Percentiles rank a stretch among this genome's conserved stretches.
These are phyloP conservation scores for Sebastes ruberrimus DNA, from an alignment of 2,797 vertebrate genomes.

Conservation along the genomic window DNA sequence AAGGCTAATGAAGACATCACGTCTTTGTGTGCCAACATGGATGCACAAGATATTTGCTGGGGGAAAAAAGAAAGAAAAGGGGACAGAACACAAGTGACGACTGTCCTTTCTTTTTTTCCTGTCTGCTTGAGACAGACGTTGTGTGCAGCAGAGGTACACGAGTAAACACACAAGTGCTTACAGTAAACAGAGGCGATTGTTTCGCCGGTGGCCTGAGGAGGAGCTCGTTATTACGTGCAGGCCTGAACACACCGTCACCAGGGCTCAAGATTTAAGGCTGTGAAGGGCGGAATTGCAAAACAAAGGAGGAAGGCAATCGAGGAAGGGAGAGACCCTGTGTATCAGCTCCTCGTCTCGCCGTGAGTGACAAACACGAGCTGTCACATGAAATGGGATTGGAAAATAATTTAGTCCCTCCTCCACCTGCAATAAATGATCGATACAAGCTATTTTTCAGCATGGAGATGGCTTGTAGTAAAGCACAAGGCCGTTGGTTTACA, in stretches of 20 bases:
- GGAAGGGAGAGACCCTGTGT: neutral
- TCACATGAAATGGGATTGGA: constrained; percentile 71
- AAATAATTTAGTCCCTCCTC: constrained; percentile 70
- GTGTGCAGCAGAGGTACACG: constrained; percentile 38
- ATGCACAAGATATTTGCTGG: neutral
- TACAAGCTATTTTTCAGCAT: constrained; percentile 61
- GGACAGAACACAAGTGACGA: neutral
- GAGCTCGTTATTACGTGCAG: constrained; percentile 27
- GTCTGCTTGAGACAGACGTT: constrained; percentile 22
- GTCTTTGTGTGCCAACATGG: constrained; percentile 4
- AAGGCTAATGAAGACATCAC: constrained; percentile 14
- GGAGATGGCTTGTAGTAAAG: constrained; percentile 23
- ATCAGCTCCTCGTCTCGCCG: neutral
- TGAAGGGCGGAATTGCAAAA: constrained; percentile 2
- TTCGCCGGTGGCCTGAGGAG: constrained; percentile 41
- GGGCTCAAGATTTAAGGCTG: constrained; percentile 12
- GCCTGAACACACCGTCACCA: constrained; percentile 24
- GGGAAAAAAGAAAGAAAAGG: neutral
- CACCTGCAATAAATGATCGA: constrained; percentile 73
- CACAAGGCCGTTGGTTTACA: constrained; percentile 70
- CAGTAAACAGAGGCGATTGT: constrained; percentile 61
- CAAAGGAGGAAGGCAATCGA: constrained; percentile 12
- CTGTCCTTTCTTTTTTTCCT: neutral
- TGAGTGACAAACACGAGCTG: constrained; percentile 62
- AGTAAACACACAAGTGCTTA: constrained; percentile 64